A percentile compares a stretch with the other conserved stretches of the same genome.
These are phyloP conservation scores for Chlorodrepanis virens DNA, from an alignment of 2,113 vertebrate genomes.

Conservation along the genomic window DNA sequence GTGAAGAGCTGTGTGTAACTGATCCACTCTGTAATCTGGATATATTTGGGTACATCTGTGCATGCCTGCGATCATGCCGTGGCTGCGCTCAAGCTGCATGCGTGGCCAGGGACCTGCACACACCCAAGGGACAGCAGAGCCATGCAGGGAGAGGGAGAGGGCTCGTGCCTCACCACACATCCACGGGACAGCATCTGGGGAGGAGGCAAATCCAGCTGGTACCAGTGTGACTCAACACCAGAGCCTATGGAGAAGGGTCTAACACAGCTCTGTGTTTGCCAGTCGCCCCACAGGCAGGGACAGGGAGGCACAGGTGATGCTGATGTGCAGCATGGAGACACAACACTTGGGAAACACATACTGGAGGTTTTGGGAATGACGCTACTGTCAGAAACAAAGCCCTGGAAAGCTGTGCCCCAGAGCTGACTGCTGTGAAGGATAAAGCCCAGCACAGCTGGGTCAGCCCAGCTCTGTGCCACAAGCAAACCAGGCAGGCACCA, in stretches of 20 bases:
- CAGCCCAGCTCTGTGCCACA: neutral
- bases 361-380: neutral
- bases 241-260: rapidly evolving
- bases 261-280: neutral
- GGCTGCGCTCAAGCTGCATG: neutral
- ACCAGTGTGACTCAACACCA: rapidly evolving
- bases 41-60: rapidly evolving
- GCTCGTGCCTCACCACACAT: rapidly evolving
- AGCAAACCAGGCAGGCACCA: neutral
- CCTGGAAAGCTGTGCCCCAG: neutral
- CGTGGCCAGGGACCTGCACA: neutral
- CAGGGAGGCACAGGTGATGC: neutral
- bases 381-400: neutral
- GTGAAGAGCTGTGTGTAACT: neutral
- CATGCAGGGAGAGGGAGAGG: neutral
- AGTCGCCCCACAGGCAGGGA: neutral
- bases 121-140: neutral
- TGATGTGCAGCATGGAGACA: neutral
- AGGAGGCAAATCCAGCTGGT: neutral
- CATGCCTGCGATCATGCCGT: neutral
- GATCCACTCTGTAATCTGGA: rapidly evolving
- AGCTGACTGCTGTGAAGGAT: neutral
- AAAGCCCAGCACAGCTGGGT: neutral
- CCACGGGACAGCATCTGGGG: rapidly evolving
- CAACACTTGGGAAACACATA: neutral